Conservation (phyloP, 2,888 invertebrate genomes). For the Osmoderma eremita region DNA sequence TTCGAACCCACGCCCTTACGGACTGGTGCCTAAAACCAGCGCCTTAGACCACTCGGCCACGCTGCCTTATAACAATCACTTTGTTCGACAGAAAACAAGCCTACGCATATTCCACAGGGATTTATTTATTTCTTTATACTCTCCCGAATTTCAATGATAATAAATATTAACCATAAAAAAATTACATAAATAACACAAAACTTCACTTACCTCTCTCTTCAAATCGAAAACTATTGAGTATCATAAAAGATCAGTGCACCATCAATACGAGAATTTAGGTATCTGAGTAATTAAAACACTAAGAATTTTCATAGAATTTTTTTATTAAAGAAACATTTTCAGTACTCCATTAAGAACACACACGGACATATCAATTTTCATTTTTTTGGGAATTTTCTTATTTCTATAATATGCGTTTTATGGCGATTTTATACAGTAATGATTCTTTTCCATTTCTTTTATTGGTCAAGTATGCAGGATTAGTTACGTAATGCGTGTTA, state of each 20-base stretch:
- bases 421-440: slow-evolving; percentile 53
- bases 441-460: slow-evolving; percentile 44
- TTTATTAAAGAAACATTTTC: slow-evolving; percentile 70
- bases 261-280: neutral
- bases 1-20: slow-evolving; percentile 65
- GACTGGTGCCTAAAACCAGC: slow-evolving; percentile 91
- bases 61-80: too few relatives aligned
- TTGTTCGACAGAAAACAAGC: too few relatives aligned
- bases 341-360: slow-evolving; percentile 68
- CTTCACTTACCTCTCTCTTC: neutral
- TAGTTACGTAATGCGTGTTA: slow-evolving; percentile 6
- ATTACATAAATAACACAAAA: too few relatives aligned
- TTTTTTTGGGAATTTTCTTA: slow-evolving; percentile 49
- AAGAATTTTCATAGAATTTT: slow-evolving; percentile 54
- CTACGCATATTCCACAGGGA: too few relatives aligned
- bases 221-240: neutral
- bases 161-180: neutral
- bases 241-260: neutral
- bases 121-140: neutral
- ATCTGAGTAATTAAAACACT: slow-evolving; percentile 23
- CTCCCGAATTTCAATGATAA: neutral
- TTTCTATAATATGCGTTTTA: slow-evolving; percentile 46
- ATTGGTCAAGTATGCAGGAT: slow-evolving; percentile 42
- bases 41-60: slow-evolving; percentile 91
- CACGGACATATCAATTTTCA: slow-evolving; percentile 65